phyloP scores from a whole-genome alignment of 2,113 vertebrate genomes.

The Gasterosteus aculeatus region DNA sequence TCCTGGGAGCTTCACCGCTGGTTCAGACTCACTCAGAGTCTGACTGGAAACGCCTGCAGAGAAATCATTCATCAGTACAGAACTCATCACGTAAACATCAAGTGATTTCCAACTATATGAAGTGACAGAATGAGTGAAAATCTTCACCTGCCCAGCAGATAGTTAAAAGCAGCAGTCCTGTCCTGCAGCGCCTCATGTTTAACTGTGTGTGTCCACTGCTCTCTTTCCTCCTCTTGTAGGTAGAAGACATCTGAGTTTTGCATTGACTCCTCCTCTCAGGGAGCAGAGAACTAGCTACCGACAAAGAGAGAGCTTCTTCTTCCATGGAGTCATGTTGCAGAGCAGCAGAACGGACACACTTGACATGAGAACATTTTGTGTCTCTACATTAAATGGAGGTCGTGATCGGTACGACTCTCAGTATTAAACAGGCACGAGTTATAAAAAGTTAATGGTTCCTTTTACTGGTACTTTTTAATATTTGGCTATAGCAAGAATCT shows the following conservation, averaged over 20 bases:
- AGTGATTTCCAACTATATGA: neutral
- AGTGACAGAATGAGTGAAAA: neutral
- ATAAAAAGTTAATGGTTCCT: too few species aligned
- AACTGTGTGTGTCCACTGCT: conserved; percentile 32
- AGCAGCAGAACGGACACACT: too few species aligned
- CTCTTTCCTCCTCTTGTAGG: conserved; percentile 28
- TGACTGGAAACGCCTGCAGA: conserved; percentile 40
- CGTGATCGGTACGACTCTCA: too few species aligned
- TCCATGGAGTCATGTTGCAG: too few species aligned
- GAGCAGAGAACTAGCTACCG: neutral
- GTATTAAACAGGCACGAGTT: too few species aligned
- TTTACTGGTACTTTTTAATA: too few species aligned
- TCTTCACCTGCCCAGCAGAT: conserved; percentile 34
- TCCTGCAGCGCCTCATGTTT: conserved; percentile 41
- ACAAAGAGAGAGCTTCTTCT: too few species aligned
- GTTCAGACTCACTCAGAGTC: conserved; percentile 45
- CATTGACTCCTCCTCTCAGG: neutral
- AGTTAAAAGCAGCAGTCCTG: conserved; percentile 38
- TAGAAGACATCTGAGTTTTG: neutral
- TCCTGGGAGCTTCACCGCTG: conserved; percentile 23
- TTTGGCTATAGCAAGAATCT: too few species aligned
- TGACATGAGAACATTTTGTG: too few species aligned
- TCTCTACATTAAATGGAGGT: too few species aligned
- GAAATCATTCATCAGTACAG: conserved; percentile 3
- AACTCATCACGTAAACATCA: neutral